Base-by-base conservation (phyloP, 2,113 vertebrate species). In the Martes martes region DNA sequence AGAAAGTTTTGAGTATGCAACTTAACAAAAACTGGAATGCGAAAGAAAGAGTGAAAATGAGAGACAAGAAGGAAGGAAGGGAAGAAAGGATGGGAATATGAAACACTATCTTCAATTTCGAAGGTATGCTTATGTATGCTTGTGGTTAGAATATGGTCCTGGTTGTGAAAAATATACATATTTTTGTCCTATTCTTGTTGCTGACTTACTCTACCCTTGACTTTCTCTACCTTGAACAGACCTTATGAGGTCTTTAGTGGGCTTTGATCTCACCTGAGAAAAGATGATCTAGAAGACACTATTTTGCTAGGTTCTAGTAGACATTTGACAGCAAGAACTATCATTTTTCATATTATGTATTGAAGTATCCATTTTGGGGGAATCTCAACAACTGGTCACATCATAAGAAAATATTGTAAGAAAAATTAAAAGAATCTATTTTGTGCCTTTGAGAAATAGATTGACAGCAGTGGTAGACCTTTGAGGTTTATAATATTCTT, bases 381-480 rank as follows among this genome's bases (percentile, higher is more conserved):
- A 96, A 97, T 67, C 65, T 88, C 93, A 95, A 97, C 88, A 95
- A 97, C 88, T 92, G 88, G 87, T 94, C 87, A 98, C 92, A 97
- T 96, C 78, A 71, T 90, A 96, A 74, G 92, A 97, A 97, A 96
- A 97, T 95, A 86, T 55, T 96, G 76, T 92, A 93, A 92, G 79
- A 92, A 97, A 97, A 97, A 97, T 96, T 16, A 90, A 78, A 97
- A 94, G 71, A 90, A 97, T 94, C 80, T 26, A 76, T 79, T 97
- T 26, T 89, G 63, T 94, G 88, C 87, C 96, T 97, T 91, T 87
- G 92, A 71, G 84, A 97, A 97, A 97, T 47, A 92, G 92, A 95
- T 47, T 85, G 83, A 94, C 83, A 95, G 90, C n/a, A 61, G 65
- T 74, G 92, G 39, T 81, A 89, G 87, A 96, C 59, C 71, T 96